Conservation (phyloP, 2,797 vertebrate genomes). For the Linurgus olivaceus region DNA sequence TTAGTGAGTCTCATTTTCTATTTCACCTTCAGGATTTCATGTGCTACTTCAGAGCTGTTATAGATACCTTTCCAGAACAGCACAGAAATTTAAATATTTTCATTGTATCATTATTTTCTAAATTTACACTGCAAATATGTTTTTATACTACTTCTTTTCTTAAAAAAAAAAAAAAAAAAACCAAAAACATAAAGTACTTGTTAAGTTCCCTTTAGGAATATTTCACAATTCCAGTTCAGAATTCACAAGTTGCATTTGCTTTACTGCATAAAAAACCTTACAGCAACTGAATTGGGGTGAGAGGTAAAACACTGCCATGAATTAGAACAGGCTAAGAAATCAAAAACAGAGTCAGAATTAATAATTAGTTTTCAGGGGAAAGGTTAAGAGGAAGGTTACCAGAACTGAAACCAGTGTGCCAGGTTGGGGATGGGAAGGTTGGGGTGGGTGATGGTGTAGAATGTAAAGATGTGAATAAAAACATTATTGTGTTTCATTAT, state of each 20-base stretch:
- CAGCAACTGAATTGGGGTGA: not conserved
- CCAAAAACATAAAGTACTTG: not conserved
- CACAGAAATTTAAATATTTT: slow-evolving; percentile 7
- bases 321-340: not conserved
- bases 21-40: slow-evolving; percentile 28
- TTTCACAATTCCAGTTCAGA: not conserved
- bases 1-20: slow-evolving; percentile 31
- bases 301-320: slow-evolving; percentile 3
- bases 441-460: not conserved
- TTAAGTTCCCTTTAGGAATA: not conserved
- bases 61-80: not conserved
- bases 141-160: not conserved
- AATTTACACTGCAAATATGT: not conserved
- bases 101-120: not conserved
- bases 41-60: not conserved
- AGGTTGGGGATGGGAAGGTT: not conserved
- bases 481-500: not conserved
- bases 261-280: not conserved
- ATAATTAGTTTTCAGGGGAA: slow-evolving; percentile 11
- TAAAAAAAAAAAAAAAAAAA: not conserved
- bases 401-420: not conserved
- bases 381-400: slow-evolving; percentile 3
- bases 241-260: not conserved
- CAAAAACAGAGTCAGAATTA: slow-evolving; percentile 13
- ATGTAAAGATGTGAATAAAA: not conserved